phyloP scores from a whole-genome alignment of 2,113 vertebrate species.

The Paracanthobrama guichenoti region DNA sequence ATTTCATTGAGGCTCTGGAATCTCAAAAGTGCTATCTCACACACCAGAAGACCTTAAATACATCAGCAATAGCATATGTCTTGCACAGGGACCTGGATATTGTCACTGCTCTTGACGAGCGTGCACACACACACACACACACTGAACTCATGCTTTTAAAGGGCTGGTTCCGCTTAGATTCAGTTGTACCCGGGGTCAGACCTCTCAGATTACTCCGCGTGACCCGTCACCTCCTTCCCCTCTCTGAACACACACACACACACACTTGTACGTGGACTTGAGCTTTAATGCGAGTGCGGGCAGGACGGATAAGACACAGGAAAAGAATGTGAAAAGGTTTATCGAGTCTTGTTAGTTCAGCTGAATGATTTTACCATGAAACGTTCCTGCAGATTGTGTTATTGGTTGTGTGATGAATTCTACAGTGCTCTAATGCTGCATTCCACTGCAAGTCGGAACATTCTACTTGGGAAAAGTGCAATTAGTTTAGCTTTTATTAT shows the following conservation, averaged over 20 bases:
- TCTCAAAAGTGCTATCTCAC: slow-evolving; percentile 49
- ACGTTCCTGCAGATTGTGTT: not conserved
- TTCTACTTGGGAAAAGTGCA: not conserved
- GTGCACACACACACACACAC: not conserved
- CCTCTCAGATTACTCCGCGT: slow-evolving; percentile 54
- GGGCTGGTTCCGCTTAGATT: slow-evolving; percentile 47
- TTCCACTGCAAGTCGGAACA: not conserved
- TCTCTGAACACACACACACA: slow-evolving; percentile 42
- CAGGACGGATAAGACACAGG: not conserved
- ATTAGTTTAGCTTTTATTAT: too few relatives aligned
- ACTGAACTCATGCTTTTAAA: slow-evolving; percentile 30
- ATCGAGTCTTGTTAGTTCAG: not conserved
- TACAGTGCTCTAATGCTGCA: not conserved
- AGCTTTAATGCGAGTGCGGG: not conserved
- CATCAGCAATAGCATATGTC: slow-evolving; percentile 56
- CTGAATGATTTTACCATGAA: not conserved
- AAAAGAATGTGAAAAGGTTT: slow-evolving; percentile 20
- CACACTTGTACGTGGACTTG: slow-evolving; percentile 60
- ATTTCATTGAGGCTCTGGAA: slow-evolving; percentile 50
- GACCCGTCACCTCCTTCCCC: slow-evolving; percentile 42
- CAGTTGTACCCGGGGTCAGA: slow-evolving; percentile 51
- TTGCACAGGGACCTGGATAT: slow-evolving; percentile 46
- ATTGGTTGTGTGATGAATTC: slow-evolving; percentile 7
- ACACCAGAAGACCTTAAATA: slow-evolving; percentile 47
- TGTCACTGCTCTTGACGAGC: slow-evolving; percentile 40